Base-by-base conservation (phyloP, 2,113 vertebrate genomes). In the Datnioides undecimradiatus region DNA sequence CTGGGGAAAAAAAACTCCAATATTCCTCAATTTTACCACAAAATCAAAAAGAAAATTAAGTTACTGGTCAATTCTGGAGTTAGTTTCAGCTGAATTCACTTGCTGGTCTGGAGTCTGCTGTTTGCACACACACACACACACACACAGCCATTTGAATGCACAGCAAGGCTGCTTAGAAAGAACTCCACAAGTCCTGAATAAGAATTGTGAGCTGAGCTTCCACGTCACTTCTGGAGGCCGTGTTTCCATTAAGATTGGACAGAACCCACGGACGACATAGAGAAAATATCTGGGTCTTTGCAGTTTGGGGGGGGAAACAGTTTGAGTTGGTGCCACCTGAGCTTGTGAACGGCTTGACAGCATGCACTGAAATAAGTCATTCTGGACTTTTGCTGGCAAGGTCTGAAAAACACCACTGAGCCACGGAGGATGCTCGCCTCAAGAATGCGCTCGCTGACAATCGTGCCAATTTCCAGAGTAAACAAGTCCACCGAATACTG, bases 401-500 rank as follows among this genome's bases (percentile, higher is more conserved):
- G 67, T 49, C 51, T 74, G 46, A 82, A 79, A 79, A 64, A 51
- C 73, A 34, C 49, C 16, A 11, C 27, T 0, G 52, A 79, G 76
- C 68, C 75, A 45, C 63, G 36, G 51, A 55, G 36, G 79, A 79
- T 40, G 36, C 68, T 72, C 14, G 67, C 64, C 82, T 73, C 68
- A 66, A 90, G 80, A 83, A 81, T 82, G 63, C 23, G 55, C 76
- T 82, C 33, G 10, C 71, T 55, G 75, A 71, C 68, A 57, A 81
- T 29, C 34, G 79, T 60, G 78, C 85, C 81, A 76, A 85, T 88
- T 86, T 84, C 82, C 65, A 80, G 66, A 75, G 82, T 85, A 90
- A 88, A 90, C 87, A 91, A 88, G 67, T 74, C 54, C 25, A 65
- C 29, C 46, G 67, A 85, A 82, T 68, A 73, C 51, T 80, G 84